Base-by-base conservation (phyloP, 2,888 invertebrate genomes). In the Coleophora flavipennella region DNA sequence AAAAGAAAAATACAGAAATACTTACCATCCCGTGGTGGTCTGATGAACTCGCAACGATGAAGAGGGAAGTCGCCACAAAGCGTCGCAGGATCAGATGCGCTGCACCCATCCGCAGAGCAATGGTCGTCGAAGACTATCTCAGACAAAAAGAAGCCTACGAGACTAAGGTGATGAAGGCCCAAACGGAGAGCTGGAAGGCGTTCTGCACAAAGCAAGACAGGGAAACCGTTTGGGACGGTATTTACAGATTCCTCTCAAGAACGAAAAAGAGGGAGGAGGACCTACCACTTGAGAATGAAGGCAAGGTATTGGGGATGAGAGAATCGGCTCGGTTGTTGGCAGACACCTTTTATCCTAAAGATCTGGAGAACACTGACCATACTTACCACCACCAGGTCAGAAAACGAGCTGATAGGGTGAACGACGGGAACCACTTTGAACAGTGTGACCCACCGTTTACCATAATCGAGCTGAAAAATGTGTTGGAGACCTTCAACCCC, bases 361-460 rank as follows among this genome's bases (percentile, higher is more conserved):
- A 36, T 11, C 4, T 10, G 1, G 8, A 20, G 4, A 10, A 33
- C 1, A 1, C n/a, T 3, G 33, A 20, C 20, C 8, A 1, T 1
- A 8, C 9, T 3, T 8, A 14, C 11, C 20, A 33, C 3, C 3
- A 1, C 4, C 20, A 14, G 10, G 3, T 20, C 20, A 10, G 33
- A 13, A 8, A 33, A 3, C 3, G 10, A 10, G 20, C 33, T 9
- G 2, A 33, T 3, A 8, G 3, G 20, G 10, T 33, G 9, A 33
- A 33, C 10, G 33, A 14, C 4, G 10, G 7, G 9, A 3, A 8
- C 9, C 33, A 33, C 20, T 10, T 10, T 33, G 33, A 33, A 11
- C 33, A 35, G 2, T 35, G 38, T 3, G 43, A 40, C 34, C 51
- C 40, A 11, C 46, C 41, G 49, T 29, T 29, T 9, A 29, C 47